Evolutionary conservation across 2,113 vertebrate genomes (phyloP).

Genomic region (Nipponia nippon): DNA sequence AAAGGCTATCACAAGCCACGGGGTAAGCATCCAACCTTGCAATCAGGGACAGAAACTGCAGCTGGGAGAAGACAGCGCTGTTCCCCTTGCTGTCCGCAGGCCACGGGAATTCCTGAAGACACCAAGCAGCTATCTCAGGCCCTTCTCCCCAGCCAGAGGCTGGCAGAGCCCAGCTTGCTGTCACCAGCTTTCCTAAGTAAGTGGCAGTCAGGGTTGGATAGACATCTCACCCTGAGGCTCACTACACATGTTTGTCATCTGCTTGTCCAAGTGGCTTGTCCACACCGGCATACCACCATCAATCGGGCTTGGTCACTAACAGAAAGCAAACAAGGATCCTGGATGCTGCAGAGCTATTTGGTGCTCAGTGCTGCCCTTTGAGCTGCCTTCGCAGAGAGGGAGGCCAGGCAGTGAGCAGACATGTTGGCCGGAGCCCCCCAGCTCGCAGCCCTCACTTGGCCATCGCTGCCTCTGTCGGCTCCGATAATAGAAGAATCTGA

Average conservation of each 20-base stretch:
- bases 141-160: neutral
- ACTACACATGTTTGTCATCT: neutral
- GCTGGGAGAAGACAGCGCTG: neutral
- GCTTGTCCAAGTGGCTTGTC: neutral
- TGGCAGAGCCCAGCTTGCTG: neutral
- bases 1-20: neutral
- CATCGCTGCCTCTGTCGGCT: neutral
- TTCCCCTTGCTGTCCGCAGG: neutral
- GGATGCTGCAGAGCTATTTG: rapidly evolving
- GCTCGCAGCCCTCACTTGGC: neutral
- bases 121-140: neutral
- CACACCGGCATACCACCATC: neutral
- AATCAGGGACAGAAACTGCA: neutral
- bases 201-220: neutral
- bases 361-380: rapidly evolving
- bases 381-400: neutral
- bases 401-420: neutral
- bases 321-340: neutral
- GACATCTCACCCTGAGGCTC: neutral
- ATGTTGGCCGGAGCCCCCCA: neutral
- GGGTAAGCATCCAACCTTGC: neutral
- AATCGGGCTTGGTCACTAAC: neutral
- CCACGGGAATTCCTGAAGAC: neutral
- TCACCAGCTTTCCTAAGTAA: neutral
- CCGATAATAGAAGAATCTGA: constrained; percentile 21